These are phyloP conservation scores for Sialis fuliginosa DNA, from an alignment of 2,888 invertebrate species.

Conservation along the genomic window DNA sequence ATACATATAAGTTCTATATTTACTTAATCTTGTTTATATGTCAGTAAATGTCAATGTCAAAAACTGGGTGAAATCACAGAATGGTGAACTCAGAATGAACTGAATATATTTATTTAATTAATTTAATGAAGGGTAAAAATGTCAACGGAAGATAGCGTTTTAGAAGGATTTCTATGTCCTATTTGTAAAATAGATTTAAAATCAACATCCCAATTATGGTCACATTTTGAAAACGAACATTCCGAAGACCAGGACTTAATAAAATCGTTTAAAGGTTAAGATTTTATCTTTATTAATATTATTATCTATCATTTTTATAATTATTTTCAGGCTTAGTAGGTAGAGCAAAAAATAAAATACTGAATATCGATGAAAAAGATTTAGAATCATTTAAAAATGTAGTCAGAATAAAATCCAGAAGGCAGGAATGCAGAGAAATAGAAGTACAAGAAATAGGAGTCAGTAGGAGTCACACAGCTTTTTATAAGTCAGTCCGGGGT, in stretches of 20 bases:
- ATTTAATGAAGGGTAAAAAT: not conserved
- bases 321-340: conserved; percentile 43
- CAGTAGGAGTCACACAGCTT: conserved; percentile 47
- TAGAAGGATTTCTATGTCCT: conserved; percentile 91
- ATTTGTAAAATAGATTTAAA: conserved; percentile 84
- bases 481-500: conserved; percentile 51
- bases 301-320: not conserved
- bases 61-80: too few relatives aligned
- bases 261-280: conserved; percentile 54
- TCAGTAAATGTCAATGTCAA: too few relatives aligned
- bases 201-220: conserved; percentile 62
- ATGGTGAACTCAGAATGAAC: too few relatives aligned
- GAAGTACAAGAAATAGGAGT: conserved; percentile 49
- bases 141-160: conserved; percentile 33
- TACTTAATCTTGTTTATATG: too few relatives aligned
- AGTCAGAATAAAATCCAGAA: conserved; percentile 18
- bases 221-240: conserved; percentile 80
- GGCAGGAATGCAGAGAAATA: conserved; percentile 19
- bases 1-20: too few relatives aligned
- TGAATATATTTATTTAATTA: not conserved
- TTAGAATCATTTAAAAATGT: conserved; percentile 38
- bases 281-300: not conserved
- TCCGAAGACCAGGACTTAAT: conserved; percentile 73
- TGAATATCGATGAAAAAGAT: conserved; percentile 54
- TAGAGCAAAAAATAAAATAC: conserved; percentile 78